These are phyloP conservation scores for Liposcelis brunnea DNA, from an alignment of 2,888 invertebrate species.

Conservation along the genomic window DNA sequence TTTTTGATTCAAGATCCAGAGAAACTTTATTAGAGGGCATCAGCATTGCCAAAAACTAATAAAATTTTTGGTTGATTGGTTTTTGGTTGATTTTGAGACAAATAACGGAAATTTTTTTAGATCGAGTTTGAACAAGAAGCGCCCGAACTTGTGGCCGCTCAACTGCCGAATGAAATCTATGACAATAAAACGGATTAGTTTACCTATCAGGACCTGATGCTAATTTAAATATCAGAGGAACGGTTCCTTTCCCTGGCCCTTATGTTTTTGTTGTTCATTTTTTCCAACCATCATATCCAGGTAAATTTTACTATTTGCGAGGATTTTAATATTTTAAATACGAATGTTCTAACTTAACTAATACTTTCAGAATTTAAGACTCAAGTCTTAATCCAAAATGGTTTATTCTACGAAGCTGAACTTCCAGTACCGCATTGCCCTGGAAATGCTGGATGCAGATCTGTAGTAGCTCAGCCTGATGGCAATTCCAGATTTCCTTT, in stretches of 20 bases:
- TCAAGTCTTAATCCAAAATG: constrained; percentile 43
- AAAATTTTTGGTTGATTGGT: constrained; percentile 9
- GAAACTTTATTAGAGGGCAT: too few species aligned
- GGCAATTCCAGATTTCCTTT: constrained; percentile 53
- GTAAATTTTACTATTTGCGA: too few species aligned
- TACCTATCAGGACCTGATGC: constrained; percentile 45
- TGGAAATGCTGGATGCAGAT: constrained; percentile 77
- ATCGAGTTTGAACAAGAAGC: constrained; percentile 54
- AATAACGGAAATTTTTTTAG: constrained; percentile 21
- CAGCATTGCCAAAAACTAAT: too few species aligned
- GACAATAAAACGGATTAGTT: constrained; percentile 53
- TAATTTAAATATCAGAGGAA: constrained; percentile 52
- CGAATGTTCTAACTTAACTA: constrained; percentile 1
- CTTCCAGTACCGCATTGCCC: constrained; percentile 69
- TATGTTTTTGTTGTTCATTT: constrained; percentile 87
- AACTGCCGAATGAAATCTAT: constrained; percentile 40
- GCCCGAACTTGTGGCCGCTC: constrained; percentile 37
- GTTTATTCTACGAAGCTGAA: constrained; percentile 56
- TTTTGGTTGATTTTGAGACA: constrained; percentile 8
- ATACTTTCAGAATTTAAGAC: constrained; percentile 39
- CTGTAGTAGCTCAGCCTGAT: constrained; percentile 49
- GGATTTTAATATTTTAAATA: constrained; percentile 2
- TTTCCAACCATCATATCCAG: constrained; percentile 78
- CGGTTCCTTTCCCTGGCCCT: constrained; percentile 56
- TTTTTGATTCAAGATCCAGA: too few species aligned